phyloP scores from a whole-genome alignment of 2,888 invertebrate species.

The Drosophila niveifrons region DNA sequence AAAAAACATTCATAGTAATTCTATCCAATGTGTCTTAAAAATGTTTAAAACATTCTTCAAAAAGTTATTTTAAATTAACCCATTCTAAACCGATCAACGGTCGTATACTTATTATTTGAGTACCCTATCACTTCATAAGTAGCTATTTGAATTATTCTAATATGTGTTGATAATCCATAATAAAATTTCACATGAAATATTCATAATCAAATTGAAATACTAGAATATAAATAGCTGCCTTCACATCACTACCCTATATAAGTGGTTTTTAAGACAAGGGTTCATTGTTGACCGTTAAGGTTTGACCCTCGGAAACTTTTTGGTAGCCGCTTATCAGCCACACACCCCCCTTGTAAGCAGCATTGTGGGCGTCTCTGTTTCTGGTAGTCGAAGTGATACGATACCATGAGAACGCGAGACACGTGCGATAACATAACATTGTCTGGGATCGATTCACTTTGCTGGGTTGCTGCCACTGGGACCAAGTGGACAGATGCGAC shows the following conservation, averaged over 20 bases:
- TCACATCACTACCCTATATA: background rate
- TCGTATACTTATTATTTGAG: too few relatives aligned
- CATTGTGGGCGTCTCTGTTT: conserved; percentile 1
- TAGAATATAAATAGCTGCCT: background rate
- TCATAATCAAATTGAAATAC: too few relatives aligned
- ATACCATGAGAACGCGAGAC: background rate
- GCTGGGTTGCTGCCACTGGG: conserved; percentile 2
- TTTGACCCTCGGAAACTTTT: conserved; percentile 2
- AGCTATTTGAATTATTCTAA: too few relatives aligned
- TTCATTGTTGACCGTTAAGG: background rate
- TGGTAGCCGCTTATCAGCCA: background rate
- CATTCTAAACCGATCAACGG: too few relatives aligned
- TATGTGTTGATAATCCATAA: too few relatives aligned
- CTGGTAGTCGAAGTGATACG: background rate
- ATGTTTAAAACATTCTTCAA: too few relatives aligned
- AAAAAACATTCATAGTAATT: too few relatives aligned
- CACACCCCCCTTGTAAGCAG: background rate
- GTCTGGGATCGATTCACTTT: conserved; percentile 9
- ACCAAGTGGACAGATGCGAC: background rate
- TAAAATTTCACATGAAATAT: too few relatives aligned
- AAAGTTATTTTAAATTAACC: too few relatives aligned
- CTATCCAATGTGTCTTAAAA: too few relatives aligned
- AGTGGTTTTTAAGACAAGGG: background rate
- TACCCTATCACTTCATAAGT: too few relatives aligned
- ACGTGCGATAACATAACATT: background rate